A percentile compares a stretch with the other conserved stretches of the same genome.
Conservation (phyloP, 2,888 invertebrate species). For the Agrenia bidenticulata region DNA sequence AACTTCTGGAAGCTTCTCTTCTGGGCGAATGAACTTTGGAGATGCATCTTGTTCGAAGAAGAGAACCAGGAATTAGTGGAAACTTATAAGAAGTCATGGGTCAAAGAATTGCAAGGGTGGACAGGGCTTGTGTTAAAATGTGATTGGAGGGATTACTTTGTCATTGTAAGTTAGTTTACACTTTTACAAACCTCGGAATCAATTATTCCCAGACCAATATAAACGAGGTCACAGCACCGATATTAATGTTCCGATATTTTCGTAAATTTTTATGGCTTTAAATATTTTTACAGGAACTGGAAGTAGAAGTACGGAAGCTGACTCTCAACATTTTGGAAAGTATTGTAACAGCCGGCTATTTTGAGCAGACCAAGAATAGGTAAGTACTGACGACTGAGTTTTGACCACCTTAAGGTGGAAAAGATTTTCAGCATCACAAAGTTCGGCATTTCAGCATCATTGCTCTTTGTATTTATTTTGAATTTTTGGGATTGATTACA, state of each 20-base stretch:
- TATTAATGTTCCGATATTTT: too few species aligned
- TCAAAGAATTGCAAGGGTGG: slow-evolving; percentile 25
- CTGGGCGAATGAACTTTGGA: slow-evolving; percentile 28
- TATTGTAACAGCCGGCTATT: slow-evolving; percentile 28
- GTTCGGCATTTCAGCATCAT: too few species aligned
- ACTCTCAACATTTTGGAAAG: slow-evolving; percentile 30
- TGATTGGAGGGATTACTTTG: slow-evolving; percentile 31
- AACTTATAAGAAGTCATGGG: slow-evolving; percentile 10
- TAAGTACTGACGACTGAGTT: background rate
- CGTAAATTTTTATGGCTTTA: background rate
- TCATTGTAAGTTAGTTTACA: background rate
- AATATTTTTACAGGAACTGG: slow-evolving; percentile 19
- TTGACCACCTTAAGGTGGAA: background rate
- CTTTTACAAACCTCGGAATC: too few species aligned
- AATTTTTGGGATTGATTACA: too few species aligned
- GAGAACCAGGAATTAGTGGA: slow-evolving; percentile 14
- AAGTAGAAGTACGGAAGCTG: slow-evolving; percentile 20
- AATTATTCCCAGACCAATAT: too few species aligned
- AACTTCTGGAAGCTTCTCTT: slow-evolving; percentile 19
- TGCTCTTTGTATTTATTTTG: slow-evolving; percentile 3
- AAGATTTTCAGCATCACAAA: background rate
- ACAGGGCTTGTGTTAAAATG: slow-evolving; percentile 31
- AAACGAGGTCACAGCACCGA: too few species aligned
- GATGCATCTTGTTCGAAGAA: slow-evolving; percentile 25
- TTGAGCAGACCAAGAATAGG: slow-evolving; percentile 21